Percentiles rank a stretch among this genome's conserved stretches.
These are phyloP conservation scores for Ochotona curzoniae DNA, from an alignment of 2,113 vertebrate genomes.

Conservation along the genomic window DNA sequence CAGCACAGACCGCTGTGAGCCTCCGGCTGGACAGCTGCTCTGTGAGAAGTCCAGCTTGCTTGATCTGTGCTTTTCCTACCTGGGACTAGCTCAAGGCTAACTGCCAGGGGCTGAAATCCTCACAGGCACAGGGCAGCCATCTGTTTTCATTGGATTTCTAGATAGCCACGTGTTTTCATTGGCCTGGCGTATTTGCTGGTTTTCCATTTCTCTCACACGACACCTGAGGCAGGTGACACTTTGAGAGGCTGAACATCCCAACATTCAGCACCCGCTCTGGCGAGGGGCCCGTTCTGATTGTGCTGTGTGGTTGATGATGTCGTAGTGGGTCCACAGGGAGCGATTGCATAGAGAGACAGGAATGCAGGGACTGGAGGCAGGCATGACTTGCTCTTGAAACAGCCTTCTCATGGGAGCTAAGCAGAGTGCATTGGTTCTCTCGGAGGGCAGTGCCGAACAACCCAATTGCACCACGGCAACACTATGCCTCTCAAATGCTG, in stretches of 20 bases:
- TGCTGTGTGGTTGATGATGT: too few relatives aligned
- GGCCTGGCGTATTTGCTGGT: neutral
- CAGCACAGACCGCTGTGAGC: neutral
- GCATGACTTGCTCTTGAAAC: neutral
- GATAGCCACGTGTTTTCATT: slow-evolving; percentile 13
- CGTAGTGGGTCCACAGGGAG: neutral
- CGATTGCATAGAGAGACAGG: neutral
- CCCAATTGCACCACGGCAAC: too few relatives aligned
- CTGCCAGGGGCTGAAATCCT: neutral
- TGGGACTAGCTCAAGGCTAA: neutral
- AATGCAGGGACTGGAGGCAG: neutral
- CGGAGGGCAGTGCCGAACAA: neutral
- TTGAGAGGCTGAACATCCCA: neutral
- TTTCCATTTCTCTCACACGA: neutral
- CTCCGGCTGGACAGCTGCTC: neutral
- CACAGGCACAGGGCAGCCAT: neutral
- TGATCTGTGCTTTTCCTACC: neutral
- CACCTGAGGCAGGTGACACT: neutral
- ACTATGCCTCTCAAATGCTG: neutral
- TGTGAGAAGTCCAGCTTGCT: neutral
- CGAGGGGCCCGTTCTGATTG: neutral
- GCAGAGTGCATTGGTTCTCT: neutral
- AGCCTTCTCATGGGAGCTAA: neutral
- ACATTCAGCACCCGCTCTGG: neutral
- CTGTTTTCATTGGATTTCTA: slow-evolving; percentile 35